Evolutionary conservation across 1,140 invertebrate genomes (phyloP).

Genomic region (Mactra quadrangularis): DNA sequence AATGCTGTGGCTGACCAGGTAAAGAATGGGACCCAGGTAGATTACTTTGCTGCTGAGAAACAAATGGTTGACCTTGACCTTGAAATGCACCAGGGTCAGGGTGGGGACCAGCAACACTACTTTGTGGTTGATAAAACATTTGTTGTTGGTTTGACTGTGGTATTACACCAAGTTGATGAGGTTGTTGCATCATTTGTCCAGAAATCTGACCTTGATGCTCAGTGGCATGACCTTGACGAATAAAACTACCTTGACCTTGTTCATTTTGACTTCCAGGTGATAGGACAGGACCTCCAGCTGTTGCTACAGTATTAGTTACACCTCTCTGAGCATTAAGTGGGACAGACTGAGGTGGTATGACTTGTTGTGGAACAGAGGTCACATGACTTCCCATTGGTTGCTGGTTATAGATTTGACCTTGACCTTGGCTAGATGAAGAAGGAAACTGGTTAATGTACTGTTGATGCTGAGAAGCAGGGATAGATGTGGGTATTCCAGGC

Average conservation of each 20-base stretch:
- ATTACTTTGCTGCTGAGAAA: not conserved
- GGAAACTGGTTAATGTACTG: not conserved
- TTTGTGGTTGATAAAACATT: not conserved
- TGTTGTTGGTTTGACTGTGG: not conserved
- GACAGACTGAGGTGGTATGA: slow-evolving; percentile 19
- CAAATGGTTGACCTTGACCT: slow-evolving; percentile 21
- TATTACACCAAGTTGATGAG: not conserved
- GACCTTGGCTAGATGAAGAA: not conserved
- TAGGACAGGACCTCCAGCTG: slow-evolving; percentile 66
- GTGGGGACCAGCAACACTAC: not conserved
- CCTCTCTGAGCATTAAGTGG: slow-evolving; percentile 26
- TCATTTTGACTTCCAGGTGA: slow-evolving; percentile 63
- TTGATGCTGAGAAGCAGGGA: not conserved
- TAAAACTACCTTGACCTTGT: slow-evolving; percentile 19
- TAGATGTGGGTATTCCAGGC: not conserved
- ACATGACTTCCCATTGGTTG: not conserved
- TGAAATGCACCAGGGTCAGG: not conserved
- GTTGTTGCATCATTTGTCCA: slow-evolving; percentile 4
- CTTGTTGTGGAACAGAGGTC: not conserved
- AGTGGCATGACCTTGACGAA: slow-evolving; percentile 22
- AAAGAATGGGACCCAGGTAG: not conserved
- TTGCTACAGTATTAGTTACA: slow-evolving; percentile 67
- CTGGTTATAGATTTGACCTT: not conserved
- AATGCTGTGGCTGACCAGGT: not conserved
- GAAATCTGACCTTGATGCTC: slow-evolving; percentile 6